Evolutionary conservation across 1,140 invertebrate genomes (phyloP), one percentile per base, ranked within the genome.

Genomic region (Tyrophagus putrescentiae): DNA sequence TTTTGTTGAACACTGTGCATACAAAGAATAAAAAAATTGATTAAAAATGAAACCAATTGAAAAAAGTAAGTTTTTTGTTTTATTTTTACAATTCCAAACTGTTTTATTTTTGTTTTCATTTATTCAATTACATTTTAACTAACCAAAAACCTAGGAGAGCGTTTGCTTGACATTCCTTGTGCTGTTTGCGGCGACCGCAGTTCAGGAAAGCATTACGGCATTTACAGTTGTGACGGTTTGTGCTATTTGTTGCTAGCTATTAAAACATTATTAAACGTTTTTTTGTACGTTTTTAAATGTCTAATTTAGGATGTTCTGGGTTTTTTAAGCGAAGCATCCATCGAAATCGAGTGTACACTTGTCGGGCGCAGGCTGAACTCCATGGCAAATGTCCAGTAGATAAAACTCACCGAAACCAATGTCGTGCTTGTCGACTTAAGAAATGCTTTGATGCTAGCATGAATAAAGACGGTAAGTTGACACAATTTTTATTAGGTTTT

Each of bases 311-410:
- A 62, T 94, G 91, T 75, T 95, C 91, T 2, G 91, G 91, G 50
- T 96, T 96, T 76, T 96, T 96, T 77, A 96, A 97, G 73, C 78
- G 92, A 59, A 94, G 89, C 70, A 95, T 96, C 66, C 91, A 95
- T 73, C 80, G 88, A 33, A 92, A 93, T 74, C 79, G 92, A 2
- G 85, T 90, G 64, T 97, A 97, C 75, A 93, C 89, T 16, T 97
- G 92, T 75, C 95, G 95, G 72, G 90, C 87, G 1, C 87, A 89
- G 58, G 90, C 88, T 13, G 84, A 90, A 65, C 76, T 87, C 69
- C 92, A 92, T 72, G 90, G 89, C 57, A 80, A 85, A 60, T 96
- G 92, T 74, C 89, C 89, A 4, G 89, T 97, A 56, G 91, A 96
- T 76, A 95, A 95, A 75, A 95, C 90, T 0, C 91, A 95, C 70